Evolutionary conservation across 2,797 vertebrate genomes (phyloP).

Genomic region (Chrosomus eos): DNA sequence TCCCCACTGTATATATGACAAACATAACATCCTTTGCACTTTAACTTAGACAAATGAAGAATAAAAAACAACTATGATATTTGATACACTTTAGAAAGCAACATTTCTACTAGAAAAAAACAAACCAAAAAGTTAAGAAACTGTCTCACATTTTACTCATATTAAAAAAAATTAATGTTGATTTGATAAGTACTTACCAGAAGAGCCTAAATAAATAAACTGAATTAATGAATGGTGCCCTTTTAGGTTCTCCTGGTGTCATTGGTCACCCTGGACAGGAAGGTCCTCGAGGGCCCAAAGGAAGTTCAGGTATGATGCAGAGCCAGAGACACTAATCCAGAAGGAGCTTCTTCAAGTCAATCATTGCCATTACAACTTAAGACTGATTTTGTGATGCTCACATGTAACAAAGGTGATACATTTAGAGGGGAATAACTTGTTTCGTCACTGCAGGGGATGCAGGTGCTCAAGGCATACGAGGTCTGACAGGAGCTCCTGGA

Average conservation of each 20-base stretch:
- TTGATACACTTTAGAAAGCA: neutral
- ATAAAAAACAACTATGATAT: neutral
- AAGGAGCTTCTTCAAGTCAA: no score
- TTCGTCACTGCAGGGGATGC: conserved; percentile 75
- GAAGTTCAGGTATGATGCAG: conserved; percentile 82
- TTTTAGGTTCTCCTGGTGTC: conserved; percentile 83
- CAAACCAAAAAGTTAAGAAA: neutral
- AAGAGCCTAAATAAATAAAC: neutral
- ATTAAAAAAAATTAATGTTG: neutral
- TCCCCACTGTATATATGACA: no score
- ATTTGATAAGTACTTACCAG: neutral
- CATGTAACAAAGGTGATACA: neutral
- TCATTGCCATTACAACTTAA: neutral
- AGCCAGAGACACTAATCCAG: neutral
- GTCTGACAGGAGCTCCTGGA: conserved; percentile 83
- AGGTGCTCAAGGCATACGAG: conserved; percentile 82
- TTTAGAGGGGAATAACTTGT: neutral
- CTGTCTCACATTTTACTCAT: neutral
- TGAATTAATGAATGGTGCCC: neutral
- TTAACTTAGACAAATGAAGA: no score
- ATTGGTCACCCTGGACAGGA: conserved; percentile 87
- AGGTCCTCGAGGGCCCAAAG: conserved; percentile 90
- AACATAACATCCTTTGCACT: neutral
- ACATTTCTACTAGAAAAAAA: neutral
- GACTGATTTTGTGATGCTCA: neutral